These are phyloP conservation scores for Gryllus bimaculatus DNA, from an alignment of 1,140 invertebrate genomes.

Conservation along the genomic window DNA sequence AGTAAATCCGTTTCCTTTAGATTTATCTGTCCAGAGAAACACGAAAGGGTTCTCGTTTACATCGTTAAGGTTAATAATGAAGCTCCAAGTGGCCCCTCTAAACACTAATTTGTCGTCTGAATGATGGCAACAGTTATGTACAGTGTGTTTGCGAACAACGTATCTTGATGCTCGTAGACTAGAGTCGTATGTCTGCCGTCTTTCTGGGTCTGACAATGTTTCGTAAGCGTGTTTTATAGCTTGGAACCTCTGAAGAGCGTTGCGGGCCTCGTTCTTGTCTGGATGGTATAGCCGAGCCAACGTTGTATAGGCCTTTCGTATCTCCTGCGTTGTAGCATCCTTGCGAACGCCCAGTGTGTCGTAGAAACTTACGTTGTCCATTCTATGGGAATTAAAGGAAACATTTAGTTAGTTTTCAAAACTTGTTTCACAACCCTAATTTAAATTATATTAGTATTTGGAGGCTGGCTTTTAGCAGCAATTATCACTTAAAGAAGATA, in stretches of 20 bases:
- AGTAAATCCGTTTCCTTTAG: too few relatives aligned
- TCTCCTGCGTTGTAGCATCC: background rate
- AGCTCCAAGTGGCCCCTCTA: background rate
- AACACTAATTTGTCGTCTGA: background rate
- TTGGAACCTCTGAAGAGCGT: background rate
- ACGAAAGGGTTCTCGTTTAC: background rate
- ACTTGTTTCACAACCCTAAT: too few relatives aligned
- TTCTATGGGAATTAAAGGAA: background rate
- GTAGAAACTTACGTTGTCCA: background rate
- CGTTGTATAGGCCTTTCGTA: background rate
- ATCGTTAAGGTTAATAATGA: background rate
- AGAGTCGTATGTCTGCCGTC: background rate
- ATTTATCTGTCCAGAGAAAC: background rate
- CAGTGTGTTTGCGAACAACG: too few relatives aligned
- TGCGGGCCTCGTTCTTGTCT: background rate
- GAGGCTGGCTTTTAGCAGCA: too few relatives aligned
- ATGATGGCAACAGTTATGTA: too few relatives aligned
- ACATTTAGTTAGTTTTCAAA: too few relatives aligned
- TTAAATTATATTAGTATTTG: too few relatives aligned
- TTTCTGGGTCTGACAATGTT: background rate
- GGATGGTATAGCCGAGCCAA: background rate
- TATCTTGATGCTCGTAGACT: too few relatives aligned
- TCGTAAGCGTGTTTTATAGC: background rate
- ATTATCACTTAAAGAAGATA: too few relatives aligned
- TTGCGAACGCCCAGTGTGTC: background rate